Evolutionary conservation across 2,888 invertebrate species (phyloP), one percentile per base, ranked within the genome.

Genomic region (Adineta ricciae): DNA sequence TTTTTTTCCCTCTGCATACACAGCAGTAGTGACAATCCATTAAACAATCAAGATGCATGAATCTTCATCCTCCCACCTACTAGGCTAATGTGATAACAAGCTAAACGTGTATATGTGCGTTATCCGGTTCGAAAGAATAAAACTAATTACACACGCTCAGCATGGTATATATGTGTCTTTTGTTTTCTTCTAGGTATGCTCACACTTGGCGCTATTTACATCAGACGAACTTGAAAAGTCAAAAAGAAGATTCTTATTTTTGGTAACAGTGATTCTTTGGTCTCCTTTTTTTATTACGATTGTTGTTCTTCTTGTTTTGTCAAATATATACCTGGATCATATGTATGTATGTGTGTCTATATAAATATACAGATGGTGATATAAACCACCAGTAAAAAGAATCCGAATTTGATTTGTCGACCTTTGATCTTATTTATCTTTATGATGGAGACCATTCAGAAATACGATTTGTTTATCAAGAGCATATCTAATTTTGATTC

Each of bases 41-140:
- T 64, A 64, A 64, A 64, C 64, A 64, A 64, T 64, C 64, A 64
- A 64, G 64, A 64, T 64, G 64, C 64, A 64, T 64, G 64, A 64
- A 64, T 64, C 64, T 64, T 64, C 64, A 32, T 64, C 19, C 64
- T 32, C 32, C 64, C 64, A 64, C 64, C 64, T 64, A 64, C 64
- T 32, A 64, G 32, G 64, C 64, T 64, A 64, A 64, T 64, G 64
- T 64, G 64, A 64, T 64, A 64, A 64, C 64, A 64, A 64, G 64
- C 64, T 16, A 64, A 32, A 64, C 64, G 64, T 64, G 64, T 64
- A 64, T 64, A 64, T 64, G 64, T 64, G 27, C 64, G 19, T 19
- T 64, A 64, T 32, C 32, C 64, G 32, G 32, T 64, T 64, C 32
- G 11, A 64, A 64, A 32, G 64, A 64, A 64, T 64, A 64, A 64